Evolutionary conservation across 2,797 vertebrate genomes (phyloP).

Genomic region (Channallabes apus): DNA sequence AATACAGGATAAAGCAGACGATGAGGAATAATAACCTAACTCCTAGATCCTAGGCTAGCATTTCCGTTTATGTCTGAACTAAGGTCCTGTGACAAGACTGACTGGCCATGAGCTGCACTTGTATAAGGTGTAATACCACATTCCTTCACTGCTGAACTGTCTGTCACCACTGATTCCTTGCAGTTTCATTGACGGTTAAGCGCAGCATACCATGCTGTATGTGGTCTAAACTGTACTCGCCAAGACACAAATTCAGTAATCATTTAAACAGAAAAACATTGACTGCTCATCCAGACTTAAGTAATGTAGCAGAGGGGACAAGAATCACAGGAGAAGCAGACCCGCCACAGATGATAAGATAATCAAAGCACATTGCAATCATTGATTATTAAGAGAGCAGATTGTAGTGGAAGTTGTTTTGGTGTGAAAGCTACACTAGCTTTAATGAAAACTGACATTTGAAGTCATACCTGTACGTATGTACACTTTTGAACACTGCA

Average conservation of each 20-base stretch:
- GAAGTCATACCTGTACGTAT: neutral
- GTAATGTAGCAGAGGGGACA: neutral
- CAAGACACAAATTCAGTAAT: constrained; percentile 51
- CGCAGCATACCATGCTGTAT: constrained; percentile 38
- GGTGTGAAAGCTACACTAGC: neutral
- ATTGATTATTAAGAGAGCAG: neutral
- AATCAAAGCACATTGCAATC: neutral
- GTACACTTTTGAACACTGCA: neutral
- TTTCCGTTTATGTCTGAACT: neutral
- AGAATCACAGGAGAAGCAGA: no score
- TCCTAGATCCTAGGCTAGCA: neutral
- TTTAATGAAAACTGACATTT: neutral
- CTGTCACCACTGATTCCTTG: constrained; percentile 18
- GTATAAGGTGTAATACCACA: neutral
- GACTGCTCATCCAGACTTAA: neutral
- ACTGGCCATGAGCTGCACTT: neutral
- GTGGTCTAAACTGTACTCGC: constrained; percentile 42
- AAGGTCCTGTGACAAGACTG: constrained; percentile 2
- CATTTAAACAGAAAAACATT: constrained; percentile 51
- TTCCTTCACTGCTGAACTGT: constrained; percentile 37
- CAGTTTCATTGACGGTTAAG: constrained; percentile 43
- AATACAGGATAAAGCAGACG: no score
- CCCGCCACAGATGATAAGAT: neutral
- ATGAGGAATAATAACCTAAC: no score
- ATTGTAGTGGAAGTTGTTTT: neutral